Evolutionary conservation across 2,888 invertebrate genomes (phyloP), one percentile per base, ranked within the genome.

Genomic region (Drosophila borborema): DNA sequence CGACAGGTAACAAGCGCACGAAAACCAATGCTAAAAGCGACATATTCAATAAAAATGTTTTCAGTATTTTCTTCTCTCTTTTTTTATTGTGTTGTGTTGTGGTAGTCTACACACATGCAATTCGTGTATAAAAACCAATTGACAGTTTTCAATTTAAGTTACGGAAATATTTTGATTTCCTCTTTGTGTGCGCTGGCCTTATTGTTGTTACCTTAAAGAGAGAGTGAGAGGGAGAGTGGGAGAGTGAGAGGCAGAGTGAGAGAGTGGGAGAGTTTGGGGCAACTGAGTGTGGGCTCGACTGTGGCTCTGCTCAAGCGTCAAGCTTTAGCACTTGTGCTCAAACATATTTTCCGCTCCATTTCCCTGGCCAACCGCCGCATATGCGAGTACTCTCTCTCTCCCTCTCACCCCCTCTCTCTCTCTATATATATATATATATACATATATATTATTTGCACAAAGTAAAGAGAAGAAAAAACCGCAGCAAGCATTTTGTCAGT

Each of bases 281-380:
- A 56, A 12, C 1, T 41, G 34, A 8, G 23, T 1, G 38, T 31
- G 38, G 12, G n/a, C 38, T 3, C 9, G 16, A 40, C 38, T 40
- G 7, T 41, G 46, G 60, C 49, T 28, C 62, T 23, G 63, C 65
- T 77, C 63, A 58, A 66, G 76, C 76, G 62, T 77, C 65, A 68
- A 48, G 61, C 80, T 64, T 59, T 61, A 76, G 62, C 68, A 70
- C 66, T 83, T 64, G 73, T 58, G 75, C 75, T 70, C 78, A 64
- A 71, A 70, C 81, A 89, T 82, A 84, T 86, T 90, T 86, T 86
- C 86, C 90, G 90, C 86, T 86, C 86, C 86, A 86, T 90, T 88
- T 86, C 89, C 89, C 86, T 67, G 67, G 62, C 62, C 48, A 55
- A 31, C 51, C 38, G 63, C 45, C 51, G 69, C 64, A 74, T 69